Conservation (phyloP, 2,113 vertebrate genomes). For the Monopterus albus region DNA sequence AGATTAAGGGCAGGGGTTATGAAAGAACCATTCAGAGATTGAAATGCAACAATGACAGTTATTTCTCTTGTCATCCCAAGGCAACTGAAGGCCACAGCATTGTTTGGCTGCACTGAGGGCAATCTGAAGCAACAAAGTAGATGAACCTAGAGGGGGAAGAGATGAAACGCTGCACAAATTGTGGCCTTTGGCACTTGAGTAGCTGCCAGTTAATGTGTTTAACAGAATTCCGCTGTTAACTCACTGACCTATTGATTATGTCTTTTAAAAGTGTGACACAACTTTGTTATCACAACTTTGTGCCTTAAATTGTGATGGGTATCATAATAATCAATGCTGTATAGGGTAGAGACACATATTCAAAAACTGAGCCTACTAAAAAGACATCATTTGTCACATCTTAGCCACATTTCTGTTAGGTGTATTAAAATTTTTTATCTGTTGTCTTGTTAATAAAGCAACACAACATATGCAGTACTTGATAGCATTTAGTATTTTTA, state of each 20-base stretch:
- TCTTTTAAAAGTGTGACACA: constrained; percentile 55
- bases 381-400: no score
- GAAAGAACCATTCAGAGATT: constrained; percentile 69
- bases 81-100: constrained; percentile 56
- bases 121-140: constrained; percentile 58
- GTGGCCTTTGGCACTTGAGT: constrained; percentile 39
- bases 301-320: no score
- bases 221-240: constrained; percentile 38
- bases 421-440: constrained; percentile 3
- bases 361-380: constrained; percentile 23
- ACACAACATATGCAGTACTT: constrained; percentile 30
- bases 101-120: constrained; percentile 49
- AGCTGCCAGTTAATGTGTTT: constrained; percentile 55
- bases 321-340: no score
- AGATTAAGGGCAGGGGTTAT: constrained; percentile 72
- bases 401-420: constrained; percentile 22
- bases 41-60: constrained; percentile 69
- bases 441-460: constrained; percentile 44
- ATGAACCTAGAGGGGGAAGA: constrained; percentile 60
- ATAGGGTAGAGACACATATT: no score
- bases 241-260: constrained; percentile 56
- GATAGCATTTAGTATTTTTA: constrained; percentile 32
- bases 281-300: no score
- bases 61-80: constrained; percentile 62
- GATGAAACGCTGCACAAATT: constrained; percentile 48